Evolutionary conservation across 2,113 vertebrate genomes (phyloP).

Genomic region (Acanthisitta chloris): DNA sequence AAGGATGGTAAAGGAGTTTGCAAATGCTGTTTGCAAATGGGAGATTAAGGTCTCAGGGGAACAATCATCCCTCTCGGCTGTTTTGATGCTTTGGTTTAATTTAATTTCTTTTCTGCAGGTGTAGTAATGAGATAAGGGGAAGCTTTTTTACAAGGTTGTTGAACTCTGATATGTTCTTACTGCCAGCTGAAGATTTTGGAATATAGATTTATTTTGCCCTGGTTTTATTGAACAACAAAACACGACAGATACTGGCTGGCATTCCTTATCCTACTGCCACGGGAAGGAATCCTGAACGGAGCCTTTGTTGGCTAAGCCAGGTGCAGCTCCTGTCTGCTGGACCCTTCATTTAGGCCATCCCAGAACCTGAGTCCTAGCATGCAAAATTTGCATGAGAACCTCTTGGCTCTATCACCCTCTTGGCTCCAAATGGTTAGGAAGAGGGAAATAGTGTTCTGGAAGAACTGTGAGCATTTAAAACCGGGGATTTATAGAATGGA

Average conservation of each 20-base stretch:
- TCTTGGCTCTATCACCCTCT: not conserved
- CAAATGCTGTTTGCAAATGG: constrained; percentile 68
- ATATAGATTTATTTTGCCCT: constrained; percentile 50
- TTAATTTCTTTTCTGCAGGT: constrained; percentile 70
- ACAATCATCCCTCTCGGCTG: constrained; percentile 59
- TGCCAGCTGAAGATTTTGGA: constrained; percentile 60
- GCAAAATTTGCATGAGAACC: not conserved
- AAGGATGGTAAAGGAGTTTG: constrained; percentile 62
- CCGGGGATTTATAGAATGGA: not conserved
- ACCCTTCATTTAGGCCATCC: not conserved
- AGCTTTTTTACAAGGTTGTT: constrained; percentile 66
- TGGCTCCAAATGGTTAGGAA: not conserved
- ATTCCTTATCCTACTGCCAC: not conserved
- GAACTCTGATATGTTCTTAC: constrained; percentile 42
- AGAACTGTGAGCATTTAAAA: not conserved
- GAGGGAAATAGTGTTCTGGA: not conserved
- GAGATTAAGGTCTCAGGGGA: constrained; percentile 72
- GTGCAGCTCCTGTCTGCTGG: not conserved
- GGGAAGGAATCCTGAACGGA: not conserved
- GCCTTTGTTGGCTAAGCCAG: not conserved
- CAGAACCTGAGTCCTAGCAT: not conserved
- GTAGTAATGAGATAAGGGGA: constrained; percentile 70
- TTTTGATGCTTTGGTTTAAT: constrained; percentile 60
- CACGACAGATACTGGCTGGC: not conserved
- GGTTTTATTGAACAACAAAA: not conserved